phyloP scores from a whole-genome alignment of 2,113 vertebrate genomes.

The Helogale parvula region DNA sequence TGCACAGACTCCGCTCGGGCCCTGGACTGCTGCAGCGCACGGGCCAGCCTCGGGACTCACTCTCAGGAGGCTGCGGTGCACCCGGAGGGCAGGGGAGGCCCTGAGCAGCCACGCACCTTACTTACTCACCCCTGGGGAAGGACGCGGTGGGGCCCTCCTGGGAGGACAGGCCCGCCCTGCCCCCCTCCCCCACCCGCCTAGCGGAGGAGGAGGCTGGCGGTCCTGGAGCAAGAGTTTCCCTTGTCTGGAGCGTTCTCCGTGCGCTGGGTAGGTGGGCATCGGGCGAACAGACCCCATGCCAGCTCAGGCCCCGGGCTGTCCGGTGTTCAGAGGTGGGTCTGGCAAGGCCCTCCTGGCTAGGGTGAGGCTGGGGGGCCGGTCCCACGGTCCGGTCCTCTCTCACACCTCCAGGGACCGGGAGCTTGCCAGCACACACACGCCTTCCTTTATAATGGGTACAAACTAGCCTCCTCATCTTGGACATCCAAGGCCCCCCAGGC shows the following conservation, averaged over 20 bases:
- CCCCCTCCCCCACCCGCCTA: not conserved
- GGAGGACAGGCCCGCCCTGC: not conserved
- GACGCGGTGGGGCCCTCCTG: rapidly evolving
- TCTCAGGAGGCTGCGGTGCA: not conserved
- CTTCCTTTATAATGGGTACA: not conserved
- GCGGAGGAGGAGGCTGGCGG: not conserved
- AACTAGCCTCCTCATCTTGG: not conserved
- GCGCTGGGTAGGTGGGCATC: not conserved
- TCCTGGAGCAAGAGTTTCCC: not conserved
- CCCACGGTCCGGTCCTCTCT: not conserved
- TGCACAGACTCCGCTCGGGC: not conserved
- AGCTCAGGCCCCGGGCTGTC: not conserved
- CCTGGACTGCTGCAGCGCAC: rapidly evolving
- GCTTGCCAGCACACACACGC: rapidly evolving
- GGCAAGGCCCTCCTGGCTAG: not conserved
- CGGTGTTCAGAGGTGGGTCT: not conserved
- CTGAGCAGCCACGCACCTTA: not conserved
- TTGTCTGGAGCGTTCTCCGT: not conserved
- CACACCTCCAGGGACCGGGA: not conserved
- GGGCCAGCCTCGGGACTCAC: not conserved
- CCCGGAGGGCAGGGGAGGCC: not conserved
- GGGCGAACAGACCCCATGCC: not conserved
- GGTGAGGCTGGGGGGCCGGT: not conserved
- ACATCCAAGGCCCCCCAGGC: not conserved
- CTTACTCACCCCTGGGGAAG: not conserved